A percentile compares a stretch with the other conserved stretches of the same genome.
phyloP scores from a whole-genome alignment of 2,797 vertebrate genomes.

The Bufotes viridis region DNA sequence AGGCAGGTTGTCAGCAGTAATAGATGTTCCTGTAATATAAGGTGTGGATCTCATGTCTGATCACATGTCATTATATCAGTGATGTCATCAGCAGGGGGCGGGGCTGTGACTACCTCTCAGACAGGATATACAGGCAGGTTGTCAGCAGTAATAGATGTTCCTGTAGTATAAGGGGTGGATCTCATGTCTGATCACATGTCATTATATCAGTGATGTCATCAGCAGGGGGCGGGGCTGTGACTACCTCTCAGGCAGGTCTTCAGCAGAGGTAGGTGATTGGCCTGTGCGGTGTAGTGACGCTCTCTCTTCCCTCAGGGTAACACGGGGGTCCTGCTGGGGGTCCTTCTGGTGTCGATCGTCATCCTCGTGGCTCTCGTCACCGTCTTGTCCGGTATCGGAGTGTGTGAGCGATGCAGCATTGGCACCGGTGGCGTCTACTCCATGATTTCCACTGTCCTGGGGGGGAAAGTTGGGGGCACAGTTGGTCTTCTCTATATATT shows the following conservation, averaged over 20 bases:
- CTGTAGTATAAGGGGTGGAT: too few relatives aligned
- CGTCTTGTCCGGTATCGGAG: slow-evolving; percentile 91
- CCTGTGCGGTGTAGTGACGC: too few relatives aligned
- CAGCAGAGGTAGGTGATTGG: neutral
- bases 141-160: too few relatives aligned
- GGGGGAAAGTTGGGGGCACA: slow-evolving; percentile 87
- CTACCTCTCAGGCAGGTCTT: neutral
- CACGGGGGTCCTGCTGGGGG: slow-evolving; percentile 88
- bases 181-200: too few relatives aligned
- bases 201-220: neutral
- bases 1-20: too few relatives aligned
- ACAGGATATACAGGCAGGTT: too few relatives aligned
- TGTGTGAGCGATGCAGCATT: slow-evolving; percentile 83
- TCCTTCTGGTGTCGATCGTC: slow-evolving; percentile 91
- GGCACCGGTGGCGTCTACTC: slow-evolving; percentile 92
- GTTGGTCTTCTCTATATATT: slow-evolving; percentile 94
- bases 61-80: too few relatives aligned
- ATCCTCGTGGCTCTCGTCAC: slow-evolving; percentile 90
- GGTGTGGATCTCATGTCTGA: too few relatives aligned
- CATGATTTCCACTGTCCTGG: slow-evolving; percentile 93
- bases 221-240: neutral
- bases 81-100: too few relatives aligned
- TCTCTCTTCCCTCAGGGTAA: slow-evolving; percentile 82
- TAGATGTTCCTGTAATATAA: too few relatives aligned
- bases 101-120: too few relatives aligned